Evolutionary conservation across 2,113 vertebrate genomes (phyloP).

Genomic region (Opisthocomus hoazin): DNA sequence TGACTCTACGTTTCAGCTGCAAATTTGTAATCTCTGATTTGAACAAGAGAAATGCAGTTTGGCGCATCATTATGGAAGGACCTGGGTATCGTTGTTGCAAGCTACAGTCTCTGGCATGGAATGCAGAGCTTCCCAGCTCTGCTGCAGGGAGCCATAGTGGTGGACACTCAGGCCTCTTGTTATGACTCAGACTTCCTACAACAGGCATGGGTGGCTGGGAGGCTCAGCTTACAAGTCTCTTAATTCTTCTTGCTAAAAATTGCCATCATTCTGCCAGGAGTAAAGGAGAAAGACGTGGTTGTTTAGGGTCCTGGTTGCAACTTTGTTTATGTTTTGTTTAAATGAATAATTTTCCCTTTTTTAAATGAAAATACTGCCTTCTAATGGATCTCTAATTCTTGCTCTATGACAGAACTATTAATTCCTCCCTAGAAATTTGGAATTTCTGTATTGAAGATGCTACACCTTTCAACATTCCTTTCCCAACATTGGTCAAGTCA

Average conservation of each 20-base stretch:
- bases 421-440: not conserved
- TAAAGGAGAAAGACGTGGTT: not conserved
- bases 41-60: not conserved
- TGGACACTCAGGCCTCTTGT: not conserved
- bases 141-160: not conserved
- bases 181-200: not conserved
- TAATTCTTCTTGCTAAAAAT: not conserved
- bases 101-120: not conserved
- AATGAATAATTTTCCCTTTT: not conserved
- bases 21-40: not conserved
- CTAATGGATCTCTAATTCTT: not conserved
- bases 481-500: not conserved
- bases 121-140: not conserved
- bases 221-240: not conserved
- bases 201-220: not conserved
- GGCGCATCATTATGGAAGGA: not conserved
- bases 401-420: not conserved
- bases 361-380: not conserved
- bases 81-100: accelerated
- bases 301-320: not conserved
- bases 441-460: not conserved
- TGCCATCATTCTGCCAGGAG: not conserved
- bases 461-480: not conserved
- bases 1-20: not conserved
- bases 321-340: not conserved